Evolutionary conservation across 2,888 invertebrate genomes (phyloP), one percentile per base, ranked within the genome.

Genomic region (Kryphioiulus occultus): DNA sequence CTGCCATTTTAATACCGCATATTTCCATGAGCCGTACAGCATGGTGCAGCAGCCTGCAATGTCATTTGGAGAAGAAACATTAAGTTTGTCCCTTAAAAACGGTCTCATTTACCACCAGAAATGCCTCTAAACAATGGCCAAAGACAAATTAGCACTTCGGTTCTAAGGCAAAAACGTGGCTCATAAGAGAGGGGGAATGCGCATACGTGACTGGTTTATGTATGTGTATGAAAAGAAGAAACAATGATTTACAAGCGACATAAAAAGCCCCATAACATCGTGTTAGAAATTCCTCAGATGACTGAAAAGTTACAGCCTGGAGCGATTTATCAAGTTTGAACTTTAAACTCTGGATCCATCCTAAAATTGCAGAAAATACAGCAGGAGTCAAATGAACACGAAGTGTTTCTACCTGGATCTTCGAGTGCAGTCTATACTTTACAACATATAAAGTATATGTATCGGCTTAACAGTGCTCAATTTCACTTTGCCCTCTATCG

Each of bases 21-120:
- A 68, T 68, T 68, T 68, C 68, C 68, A 68, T 10, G 68, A 68
- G 68, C 26, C 68, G 19, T n/a, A 53, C 53, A 0, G 19, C 19
- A 1, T 22, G 12, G 22, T 26, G 68, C 68, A 68, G 68, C 68
- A 68, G 68, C 68, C 68, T 68, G 68, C 26, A 68, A 68, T 68
- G 68, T 26, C 68, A 68, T 68, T 68, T 68, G 10, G 26, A 68
- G 26, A 68, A 68, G 68, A 68, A 68, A 68, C 68, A 68, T 68
- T 68, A 68, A 68, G 68, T 68, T 68, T 68, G 68, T 68, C 68
- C 68, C 68, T 68, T 68, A 68, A 68, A 68, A 68, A 26, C 68
- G 68, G 26, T 68, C 68, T 68, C 68, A 68, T 68, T 68, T 68
- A 26, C 26, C 68, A 68, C 68, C 22, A 26, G 68, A 22, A 68